phyloP scores from a whole-genome alignment of 2,113 vertebrate species.

The Pteropus alecto region DNA sequence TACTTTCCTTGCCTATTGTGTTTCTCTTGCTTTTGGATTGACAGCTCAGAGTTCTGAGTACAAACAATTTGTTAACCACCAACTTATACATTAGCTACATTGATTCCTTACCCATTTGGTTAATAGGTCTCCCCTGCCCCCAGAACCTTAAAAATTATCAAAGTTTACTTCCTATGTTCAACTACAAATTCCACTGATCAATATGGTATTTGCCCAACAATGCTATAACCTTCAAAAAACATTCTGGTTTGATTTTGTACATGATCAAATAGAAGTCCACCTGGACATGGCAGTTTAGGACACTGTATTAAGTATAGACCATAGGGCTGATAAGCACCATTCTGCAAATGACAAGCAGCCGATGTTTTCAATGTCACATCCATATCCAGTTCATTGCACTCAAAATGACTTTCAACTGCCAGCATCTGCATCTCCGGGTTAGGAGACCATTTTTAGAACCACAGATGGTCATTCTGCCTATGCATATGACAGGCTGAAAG shows the following conservation, averaged over 20 bases:
- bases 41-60: neutral
- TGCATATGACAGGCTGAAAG: neutral
- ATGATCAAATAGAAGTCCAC: neutral
- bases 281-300: neutral
- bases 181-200: neutral
- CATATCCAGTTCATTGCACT: neutral
- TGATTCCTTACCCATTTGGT: neutral
- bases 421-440: neutral
- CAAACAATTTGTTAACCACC: neutral
- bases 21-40: neutral
- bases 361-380: neutral
- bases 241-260: constrained; percentile 19
- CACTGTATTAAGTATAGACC: neutral
- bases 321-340: neutral
- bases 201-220: neutral
- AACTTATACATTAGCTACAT: neutral
- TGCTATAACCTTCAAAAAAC: neutral
- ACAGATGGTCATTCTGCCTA: neutral
- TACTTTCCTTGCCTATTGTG: neutral
- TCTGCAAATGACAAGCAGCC: neutral
- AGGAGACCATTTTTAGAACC: neutral
- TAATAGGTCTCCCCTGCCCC: neutral
- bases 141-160: neutral
- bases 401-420: neutral
- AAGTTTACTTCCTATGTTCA: neutral